Conservation (phyloP, 2,113 vertebrate species). For the Antennarius striatus region DNA sequence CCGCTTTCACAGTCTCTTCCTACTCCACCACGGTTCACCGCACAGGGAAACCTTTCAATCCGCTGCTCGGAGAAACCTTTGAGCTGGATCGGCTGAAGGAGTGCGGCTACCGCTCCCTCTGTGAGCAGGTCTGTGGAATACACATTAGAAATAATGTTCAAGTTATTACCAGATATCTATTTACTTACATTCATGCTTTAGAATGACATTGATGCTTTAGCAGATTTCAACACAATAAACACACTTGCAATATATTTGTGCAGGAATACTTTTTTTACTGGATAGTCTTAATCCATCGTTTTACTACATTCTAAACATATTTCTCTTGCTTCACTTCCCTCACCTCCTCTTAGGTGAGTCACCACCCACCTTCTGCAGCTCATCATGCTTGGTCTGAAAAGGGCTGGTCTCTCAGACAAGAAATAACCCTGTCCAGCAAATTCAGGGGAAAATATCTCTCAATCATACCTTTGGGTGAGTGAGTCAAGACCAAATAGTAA, state of each 20-base stretch:
- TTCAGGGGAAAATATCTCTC: constrained; percentile 99
- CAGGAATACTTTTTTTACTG: neutral
- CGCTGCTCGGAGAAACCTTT: constrained; percentile 94
- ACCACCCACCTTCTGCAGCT: constrained; percentile 93
- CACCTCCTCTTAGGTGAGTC: constrained; percentile 85
- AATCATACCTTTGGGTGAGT: constrained; percentile 94
- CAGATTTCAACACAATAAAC: neutral
- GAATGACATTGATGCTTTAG: neutral
- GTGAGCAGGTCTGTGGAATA: constrained; percentile 86
- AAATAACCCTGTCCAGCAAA: constrained; percentile 97
- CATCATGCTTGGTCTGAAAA: constrained; percentile 91
- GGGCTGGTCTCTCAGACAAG: constrained; percentile 93
- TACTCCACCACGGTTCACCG: constrained; percentile 96
- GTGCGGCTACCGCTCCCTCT: constrained; percentile 91
- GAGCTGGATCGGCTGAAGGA: constrained; percentile 91
- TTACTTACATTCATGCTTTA: neutral
- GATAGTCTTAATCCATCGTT: neutral
- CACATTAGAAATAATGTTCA: neutral
- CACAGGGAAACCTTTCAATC: constrained; percentile 96
- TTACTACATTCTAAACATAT: neutral
- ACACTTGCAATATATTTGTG: neutral
- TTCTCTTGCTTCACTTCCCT: neutral
- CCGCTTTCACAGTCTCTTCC: constrained; percentile 95
- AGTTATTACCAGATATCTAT: neutral
- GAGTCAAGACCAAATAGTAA: neutral